Percentiles rank a stretch among this genome's conserved stretches.
Conservation (phyloP, 2,113 vertebrate species). For the Carlito syrichta region DNA sequence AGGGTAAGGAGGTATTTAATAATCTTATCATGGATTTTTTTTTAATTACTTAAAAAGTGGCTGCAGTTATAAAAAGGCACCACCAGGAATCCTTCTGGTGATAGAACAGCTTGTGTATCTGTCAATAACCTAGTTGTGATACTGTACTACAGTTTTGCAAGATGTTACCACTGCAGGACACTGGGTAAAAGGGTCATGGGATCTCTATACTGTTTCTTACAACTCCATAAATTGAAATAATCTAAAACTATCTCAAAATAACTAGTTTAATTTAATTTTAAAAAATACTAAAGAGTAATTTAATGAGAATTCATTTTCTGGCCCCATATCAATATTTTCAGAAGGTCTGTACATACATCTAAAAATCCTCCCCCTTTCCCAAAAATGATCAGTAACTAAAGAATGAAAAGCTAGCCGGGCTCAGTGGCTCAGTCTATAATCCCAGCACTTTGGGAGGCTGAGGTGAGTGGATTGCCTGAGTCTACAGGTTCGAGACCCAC, state of each 20-base stretch:
- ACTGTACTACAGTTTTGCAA: neutral
- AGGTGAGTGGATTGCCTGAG: too few relatives aligned
- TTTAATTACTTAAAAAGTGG: neutral
- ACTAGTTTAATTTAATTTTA: neutral
- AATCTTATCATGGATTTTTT: neutral
- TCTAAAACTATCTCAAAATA: neutral
- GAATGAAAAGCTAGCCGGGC: constrained; percentile 39
- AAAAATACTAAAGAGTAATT: constrained; percentile 1
- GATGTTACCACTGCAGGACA: neutral
- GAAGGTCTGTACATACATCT: neutral
- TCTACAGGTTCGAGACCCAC: too few relatives aligned
- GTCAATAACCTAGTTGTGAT: neutral
- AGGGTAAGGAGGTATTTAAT: neutral
- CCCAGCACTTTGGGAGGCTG: too few relatives aligned
- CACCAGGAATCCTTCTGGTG: neutral
- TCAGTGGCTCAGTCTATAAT: too few relatives aligned
- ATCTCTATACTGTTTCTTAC: neutral
- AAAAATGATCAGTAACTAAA: neutral
- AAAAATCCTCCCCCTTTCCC: neutral
- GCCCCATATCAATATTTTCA: neutral
- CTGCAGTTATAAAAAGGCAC: neutral
- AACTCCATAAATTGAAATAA: constrained; percentile 7
- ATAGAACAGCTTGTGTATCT: neutral
- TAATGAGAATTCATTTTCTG: constrained; percentile 33
- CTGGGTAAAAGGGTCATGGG: neutral